Evolutionary conservation across 2,113 vertebrate genomes (phyloP).

Genomic region (Oryctolagus cuniculus): DNA sequence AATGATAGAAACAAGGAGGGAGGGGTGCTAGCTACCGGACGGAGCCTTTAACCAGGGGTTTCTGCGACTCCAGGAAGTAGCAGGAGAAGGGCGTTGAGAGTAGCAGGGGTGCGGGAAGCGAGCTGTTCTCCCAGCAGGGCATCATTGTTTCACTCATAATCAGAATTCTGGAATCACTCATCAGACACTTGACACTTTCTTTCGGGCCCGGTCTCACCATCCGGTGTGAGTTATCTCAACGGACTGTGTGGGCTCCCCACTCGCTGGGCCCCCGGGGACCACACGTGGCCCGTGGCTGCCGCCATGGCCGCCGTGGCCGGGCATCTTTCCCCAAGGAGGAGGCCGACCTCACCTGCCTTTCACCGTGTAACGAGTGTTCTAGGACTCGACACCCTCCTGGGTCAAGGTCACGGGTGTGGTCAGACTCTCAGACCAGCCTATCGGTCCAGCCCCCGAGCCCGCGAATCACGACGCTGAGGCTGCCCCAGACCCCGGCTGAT

Average conservation of each 20-base stretch:
- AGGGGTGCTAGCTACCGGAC: neutral
- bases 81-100: neutral
- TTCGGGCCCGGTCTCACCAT: neutral
- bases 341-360: neutral
- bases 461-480: fast-evolving
- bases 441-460: no score
- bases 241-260: neutral
- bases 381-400: neutral
- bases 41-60: neutral
- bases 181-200: neutral
- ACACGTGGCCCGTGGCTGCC: neutral
- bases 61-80: neutral
- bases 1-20: no score
- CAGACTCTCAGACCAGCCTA: neutral
- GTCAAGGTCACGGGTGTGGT: neutral
- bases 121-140: no score
- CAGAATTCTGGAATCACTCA: neutral
- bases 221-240: neutral
- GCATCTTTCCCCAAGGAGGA: neutral
- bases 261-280: neutral
- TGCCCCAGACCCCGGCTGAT: fast-evolving
- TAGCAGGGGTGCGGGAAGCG: neutral
- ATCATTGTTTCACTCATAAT: neutral
- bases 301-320: no score
- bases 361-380: no score